Conservation (phyloP, 1,140 invertebrate genomes). For the Brevipalpus yothersi region DNA sequence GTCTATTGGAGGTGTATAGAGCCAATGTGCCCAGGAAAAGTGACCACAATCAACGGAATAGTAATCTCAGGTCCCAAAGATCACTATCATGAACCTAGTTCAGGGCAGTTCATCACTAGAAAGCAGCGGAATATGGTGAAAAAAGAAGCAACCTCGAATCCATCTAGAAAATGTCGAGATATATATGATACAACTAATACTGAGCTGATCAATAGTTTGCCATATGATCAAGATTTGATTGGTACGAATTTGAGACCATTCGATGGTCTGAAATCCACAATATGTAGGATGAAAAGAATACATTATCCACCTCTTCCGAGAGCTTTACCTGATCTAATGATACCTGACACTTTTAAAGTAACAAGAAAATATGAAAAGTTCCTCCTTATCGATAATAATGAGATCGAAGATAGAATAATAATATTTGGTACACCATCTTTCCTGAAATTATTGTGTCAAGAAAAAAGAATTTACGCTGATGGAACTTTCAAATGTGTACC, state of each 20-base stretch:
- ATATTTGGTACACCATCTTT: not conserved
- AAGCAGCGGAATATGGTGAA: not conserved
- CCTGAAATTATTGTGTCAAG: not conserved
- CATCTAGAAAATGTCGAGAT: not conserved
- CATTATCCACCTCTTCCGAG: not conserved
- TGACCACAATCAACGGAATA: not conserved
- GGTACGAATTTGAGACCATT: not conserved
- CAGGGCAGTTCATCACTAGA: not conserved
- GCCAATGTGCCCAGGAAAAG: not conserved
- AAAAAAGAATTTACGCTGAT: not conserved
- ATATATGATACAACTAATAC: not conserved
- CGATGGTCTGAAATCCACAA: not conserved
- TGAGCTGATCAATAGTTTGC: not conserved
- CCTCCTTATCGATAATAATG: no score
- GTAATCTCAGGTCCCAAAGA: not conserved
- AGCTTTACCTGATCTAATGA: not conserved
- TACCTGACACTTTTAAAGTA: not conserved
- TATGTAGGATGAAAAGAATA: not conserved
- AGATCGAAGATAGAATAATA: not conserved
- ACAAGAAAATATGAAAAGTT: not conserved
- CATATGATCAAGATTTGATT: not conserved
- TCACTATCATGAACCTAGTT: not conserved
- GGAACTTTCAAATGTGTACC: not conserved
- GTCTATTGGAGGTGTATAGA: not conserved
- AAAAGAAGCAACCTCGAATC: not conserved